Conservation (phyloP, 2,797 vertebrate genomes). For the Masticophis lateralis region DNA sequence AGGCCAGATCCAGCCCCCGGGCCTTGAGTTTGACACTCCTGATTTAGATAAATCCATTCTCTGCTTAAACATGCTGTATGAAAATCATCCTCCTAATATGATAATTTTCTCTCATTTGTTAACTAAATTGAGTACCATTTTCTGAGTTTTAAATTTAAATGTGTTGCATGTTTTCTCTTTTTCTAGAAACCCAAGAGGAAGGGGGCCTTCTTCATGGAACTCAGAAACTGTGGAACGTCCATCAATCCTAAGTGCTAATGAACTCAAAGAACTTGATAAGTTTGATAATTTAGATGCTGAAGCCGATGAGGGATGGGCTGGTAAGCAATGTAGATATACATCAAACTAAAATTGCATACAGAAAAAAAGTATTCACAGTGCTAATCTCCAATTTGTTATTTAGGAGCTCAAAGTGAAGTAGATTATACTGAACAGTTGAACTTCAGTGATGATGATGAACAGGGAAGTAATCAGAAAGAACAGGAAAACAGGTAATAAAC, state of each 20-base stretch:
- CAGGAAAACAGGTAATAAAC: constrained; percentile 83
- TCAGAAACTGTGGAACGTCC: constrained; percentile 88
- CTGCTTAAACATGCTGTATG: not conserved
- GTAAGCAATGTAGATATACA: constrained; percentile 68
- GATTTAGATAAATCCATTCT: not conserved
- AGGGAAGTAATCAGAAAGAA: constrained; percentile 86
- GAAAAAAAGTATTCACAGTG: constrained; percentile 1
- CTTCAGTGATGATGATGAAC: constrained; percentile 98
- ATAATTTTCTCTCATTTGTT: not conserved
- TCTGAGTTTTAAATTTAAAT: not conserved
- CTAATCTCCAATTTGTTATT: constrained; percentile 29
- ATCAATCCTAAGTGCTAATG: constrained; percentile 92
- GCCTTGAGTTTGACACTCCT: too few species aligned
- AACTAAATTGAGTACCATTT: not conserved
- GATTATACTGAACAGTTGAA: constrained; percentile 98
- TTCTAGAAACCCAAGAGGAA: constrained; percentile 78
- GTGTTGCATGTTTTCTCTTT: constrained; percentile 10
- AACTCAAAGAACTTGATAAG: constrained; percentile 95
- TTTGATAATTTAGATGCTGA: constrained; percentile 96
- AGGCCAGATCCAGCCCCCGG: too few species aligned
- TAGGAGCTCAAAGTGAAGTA: constrained; percentile 98
- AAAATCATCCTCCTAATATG: not conserved
- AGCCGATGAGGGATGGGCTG: constrained; percentile 97
- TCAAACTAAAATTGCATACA: not conserved
- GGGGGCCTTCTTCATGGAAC: constrained; percentile 83